Base-by-base conservation (phyloP, 1,140 invertebrate species). In the Latrodectus geometricus region DNA sequence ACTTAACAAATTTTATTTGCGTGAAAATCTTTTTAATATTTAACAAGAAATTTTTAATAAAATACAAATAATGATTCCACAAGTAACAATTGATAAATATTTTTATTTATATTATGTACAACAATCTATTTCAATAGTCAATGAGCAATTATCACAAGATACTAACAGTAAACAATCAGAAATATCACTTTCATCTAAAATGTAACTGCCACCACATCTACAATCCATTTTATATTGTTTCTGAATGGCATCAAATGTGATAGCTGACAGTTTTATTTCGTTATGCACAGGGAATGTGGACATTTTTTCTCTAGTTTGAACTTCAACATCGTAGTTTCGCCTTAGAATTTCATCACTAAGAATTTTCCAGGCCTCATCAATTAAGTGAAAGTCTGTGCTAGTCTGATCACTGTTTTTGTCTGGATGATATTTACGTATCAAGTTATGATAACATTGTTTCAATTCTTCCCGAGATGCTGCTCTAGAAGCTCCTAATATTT, bases 91-190 rank as follows among this genome's bases (percentile, higher is more conserved):
- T 3, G 5, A 35, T 35, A 35, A 35, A 35, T 35, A 35, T 35
- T 35, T 35, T 35, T 35, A 35, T 35, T 35, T 35, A 35, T 35
- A 35, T 35, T 35, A 35, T 35, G 35, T 35, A 35, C 70, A 35
- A 74, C 82, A 84, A 56, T 84, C 82, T 49, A 84, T 54, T 21
- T 66, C 70, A 56, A 76, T 68, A 54, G 72, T 84, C 20, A 84
- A 76, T 8, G 82, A 84, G 20, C 82, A 84, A 35, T 84, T 69
- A 76, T 84, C 82, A 76, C 82, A 84, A 48, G 75, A 72, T 65
- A 84, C 54, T 50, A 76, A n/a, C 21, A 84, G 17, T 5, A 76
- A 14, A 12, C 54, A 56, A 48, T 70, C 35, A 66, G 14, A 52
- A 48, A 70, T 23, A 50, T 81, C 79, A 72, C 17, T 9, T 17